A percentile compares a stretch with the other conserved stretches of the same genome.
Evolutionary conservation across 2,888 invertebrate genomes (phyloP).

Genomic region (Sinelater perroti): DNA sequence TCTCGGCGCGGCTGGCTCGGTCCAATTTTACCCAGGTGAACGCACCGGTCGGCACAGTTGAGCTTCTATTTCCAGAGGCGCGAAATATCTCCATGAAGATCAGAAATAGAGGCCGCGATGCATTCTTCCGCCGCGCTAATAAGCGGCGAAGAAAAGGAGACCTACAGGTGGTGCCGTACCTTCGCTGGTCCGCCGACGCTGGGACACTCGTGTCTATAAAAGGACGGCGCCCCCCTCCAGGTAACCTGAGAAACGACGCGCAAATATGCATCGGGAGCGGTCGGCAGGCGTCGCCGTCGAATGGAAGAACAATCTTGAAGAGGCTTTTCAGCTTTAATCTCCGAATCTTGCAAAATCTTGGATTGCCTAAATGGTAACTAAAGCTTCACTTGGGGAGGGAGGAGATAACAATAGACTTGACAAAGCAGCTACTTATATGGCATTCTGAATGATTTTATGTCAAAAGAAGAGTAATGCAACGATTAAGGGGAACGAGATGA

Average conservation of each 20-base stretch:
- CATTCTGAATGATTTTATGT: no score
- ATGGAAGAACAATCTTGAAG: no score
- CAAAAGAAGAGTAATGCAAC: no score
- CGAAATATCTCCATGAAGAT: slow-evolving; percentile 27
- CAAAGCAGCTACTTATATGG: slow-evolving; percentile 19
- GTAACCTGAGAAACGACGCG: slow-evolving; percentile 59
- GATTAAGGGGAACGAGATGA: no score
- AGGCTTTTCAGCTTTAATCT: no score
- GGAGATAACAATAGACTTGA: not conserved
- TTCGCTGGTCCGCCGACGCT: slow-evolving; percentile 36
- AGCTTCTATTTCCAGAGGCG: slow-evolving; percentile 37
- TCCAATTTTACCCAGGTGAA: slow-evolving; percentile 27
- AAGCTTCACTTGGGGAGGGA: no score
- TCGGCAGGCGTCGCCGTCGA: slow-evolving; percentile 18
- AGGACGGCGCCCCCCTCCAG: slow-evolving; percentile 61
- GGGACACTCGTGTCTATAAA: slow-evolving; percentile 58
- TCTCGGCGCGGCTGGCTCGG: not conserved
- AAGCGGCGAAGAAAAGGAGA: slow-evolving; percentile 34
- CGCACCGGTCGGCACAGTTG: slow-evolving; percentile 33
- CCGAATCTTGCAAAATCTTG: no score
- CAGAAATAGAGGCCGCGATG: slow-evolving; percentile 28
- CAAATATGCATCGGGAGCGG: slow-evolving; percentile 27
- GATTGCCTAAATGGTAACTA: no score
- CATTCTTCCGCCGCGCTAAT: slow-evolving; percentile 25
- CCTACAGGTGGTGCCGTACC: slow-evolving; percentile 35